Percentiles rank a stretch among this genome's conserved stretches.
Evolutionary conservation across 2,888 invertebrate genomes (phyloP).

Genomic region (Emmelina monodactyla): DNA sequence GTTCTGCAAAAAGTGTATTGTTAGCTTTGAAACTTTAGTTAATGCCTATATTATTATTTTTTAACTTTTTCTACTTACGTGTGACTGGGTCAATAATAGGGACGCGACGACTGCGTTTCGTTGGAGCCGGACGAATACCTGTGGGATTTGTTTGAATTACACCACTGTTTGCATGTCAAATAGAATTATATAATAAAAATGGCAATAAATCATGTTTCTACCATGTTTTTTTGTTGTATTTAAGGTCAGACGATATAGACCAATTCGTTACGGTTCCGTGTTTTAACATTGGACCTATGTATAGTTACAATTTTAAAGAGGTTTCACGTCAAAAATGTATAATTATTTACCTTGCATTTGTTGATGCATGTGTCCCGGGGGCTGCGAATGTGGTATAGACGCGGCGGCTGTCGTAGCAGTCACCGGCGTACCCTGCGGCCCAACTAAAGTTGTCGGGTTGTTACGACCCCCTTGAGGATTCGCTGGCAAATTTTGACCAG

Average conservation of each 20-base stretch:
- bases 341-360: slow-evolving; percentile 38
- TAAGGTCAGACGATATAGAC: too few species aligned
- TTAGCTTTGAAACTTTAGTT: neutral
- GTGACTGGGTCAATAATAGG: slow-evolving; percentile 50
- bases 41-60: neutral
- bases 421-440: slow-evolving; percentile 33
- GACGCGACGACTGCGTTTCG: slow-evolving; percentile 43
- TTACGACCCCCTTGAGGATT: slow-evolving; percentile 29
- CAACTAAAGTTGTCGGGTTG: slow-evolving; percentile 31
- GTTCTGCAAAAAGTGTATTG: slow-evolving; percentile 29
- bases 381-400: slow-evolving; percentile 35
- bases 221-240: too few species aligned
- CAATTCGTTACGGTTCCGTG: too few species aligned
- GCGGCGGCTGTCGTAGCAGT: slow-evolving; percentile 36
- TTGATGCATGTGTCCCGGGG: slow-evolving; percentile 42
- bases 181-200: too few species aligned
- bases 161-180: too few species aligned
- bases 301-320: too few species aligned
- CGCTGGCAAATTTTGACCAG: slow-evolving; percentile 41
- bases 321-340: too few species aligned
- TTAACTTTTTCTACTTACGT: slow-evolving; percentile 28
- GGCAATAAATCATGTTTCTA: too few species aligned
- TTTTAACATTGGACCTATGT: too few species aligned
- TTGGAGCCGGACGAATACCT: slow-evolving; percentile 39
- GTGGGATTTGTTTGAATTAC: too few species aligned